phyloP scores from a whole-genome alignment of 92 coral and sea anemone genomes.

The Diadumene lineata region DNA sequence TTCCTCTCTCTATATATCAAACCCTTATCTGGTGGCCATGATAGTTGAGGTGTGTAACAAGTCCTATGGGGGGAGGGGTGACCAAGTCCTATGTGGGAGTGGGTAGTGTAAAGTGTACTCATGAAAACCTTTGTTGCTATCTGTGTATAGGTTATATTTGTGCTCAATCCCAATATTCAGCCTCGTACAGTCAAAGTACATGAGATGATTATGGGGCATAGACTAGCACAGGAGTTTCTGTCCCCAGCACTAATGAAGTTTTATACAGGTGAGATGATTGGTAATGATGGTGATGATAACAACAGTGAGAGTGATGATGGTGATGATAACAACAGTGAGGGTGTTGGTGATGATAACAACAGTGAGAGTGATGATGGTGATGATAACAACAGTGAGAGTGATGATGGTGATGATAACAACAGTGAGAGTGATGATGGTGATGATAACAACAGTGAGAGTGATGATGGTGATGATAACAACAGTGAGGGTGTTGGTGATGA shows the following conservation, averaged over 20 bases:
- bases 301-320: neutral
- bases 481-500: too few relatives aligned
- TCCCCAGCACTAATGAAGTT: conserved; percentile 96
- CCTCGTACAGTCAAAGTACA: conserved; percentile 81
- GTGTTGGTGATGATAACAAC: neutral
- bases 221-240: conserved; percentile 65
- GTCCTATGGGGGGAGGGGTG: neutral
- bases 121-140: neutral
- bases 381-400: neutral
- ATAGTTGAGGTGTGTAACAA: conserved; percentile 79
- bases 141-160: conserved; percentile 79
- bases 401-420: too few relatives aligned
- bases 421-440: neutral
- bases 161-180: conserved; percentile 86
- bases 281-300: neutral
- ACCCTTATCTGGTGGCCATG: conserved; percentile 96
- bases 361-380: neutral
- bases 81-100: neutral
- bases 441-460: too few relatives aligned
- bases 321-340: neutral
- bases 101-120: neutral
- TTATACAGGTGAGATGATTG: conserved; percentile 73
- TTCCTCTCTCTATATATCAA: conserved; percentile 87
- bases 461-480: too few relatives aligned
- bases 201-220: conserved; percentile 80